A percentile compares a stretch with the other conserved stretches of the same genome.
phyloP scores from a whole-genome alignment of 1,140 invertebrate species.

The Drosophila persimilis region DNA sequence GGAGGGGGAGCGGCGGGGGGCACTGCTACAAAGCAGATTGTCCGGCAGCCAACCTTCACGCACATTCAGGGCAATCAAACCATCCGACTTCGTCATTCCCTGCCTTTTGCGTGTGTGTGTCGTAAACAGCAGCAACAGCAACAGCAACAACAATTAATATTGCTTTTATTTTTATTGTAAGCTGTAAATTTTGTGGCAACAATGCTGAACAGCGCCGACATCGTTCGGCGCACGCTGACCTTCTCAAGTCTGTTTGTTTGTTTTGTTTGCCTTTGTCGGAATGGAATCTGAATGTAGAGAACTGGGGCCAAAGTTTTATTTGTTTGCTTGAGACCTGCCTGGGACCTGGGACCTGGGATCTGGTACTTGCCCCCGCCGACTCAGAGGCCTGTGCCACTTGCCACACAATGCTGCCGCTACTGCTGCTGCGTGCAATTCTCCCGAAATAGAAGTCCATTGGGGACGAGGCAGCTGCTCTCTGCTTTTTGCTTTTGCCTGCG shows the following conservation, averaged over 20 bases:
- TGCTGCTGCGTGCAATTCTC: conserved; percentile 35
- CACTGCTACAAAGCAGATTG: conserved; percentile 9
- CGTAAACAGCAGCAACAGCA: conserved; percentile 15
- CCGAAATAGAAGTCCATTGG: conserved; percentile 39
- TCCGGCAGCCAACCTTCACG: conserved; percentile 45
- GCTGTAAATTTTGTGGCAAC: conserved; percentile 61
- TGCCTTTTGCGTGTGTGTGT: conserved; percentile 18
- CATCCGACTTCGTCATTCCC: conserved; percentile 3
- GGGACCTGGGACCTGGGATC: conserved; percentile 14
- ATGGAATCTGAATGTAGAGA: conserved; percentile 19
- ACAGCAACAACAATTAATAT: conserved; percentile 33
- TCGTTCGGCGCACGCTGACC: conserved; percentile 56
- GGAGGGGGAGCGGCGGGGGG: not conserved
- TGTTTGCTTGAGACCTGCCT: conserved; percentile 58
- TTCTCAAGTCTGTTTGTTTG: conserved; percentile 71
- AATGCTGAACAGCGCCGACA: conserved; percentile 30
- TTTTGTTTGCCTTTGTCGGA: conserved; percentile 24
- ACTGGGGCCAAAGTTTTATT: conserved; percentile 68
- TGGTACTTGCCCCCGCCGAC: conserved; percentile 31
- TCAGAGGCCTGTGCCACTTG: conserved; percentile 1
- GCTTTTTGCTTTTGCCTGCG: conserved; percentile 14
- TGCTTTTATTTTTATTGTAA: conserved; percentile 65
- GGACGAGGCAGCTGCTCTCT: conserved; percentile 12
- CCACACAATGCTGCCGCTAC: not conserved
- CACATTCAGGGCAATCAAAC: conserved; percentile 41